Evolutionary conservation across 1,140 invertebrate species (phyloP).

Genomic region (Drosophila ironensis): DNA sequence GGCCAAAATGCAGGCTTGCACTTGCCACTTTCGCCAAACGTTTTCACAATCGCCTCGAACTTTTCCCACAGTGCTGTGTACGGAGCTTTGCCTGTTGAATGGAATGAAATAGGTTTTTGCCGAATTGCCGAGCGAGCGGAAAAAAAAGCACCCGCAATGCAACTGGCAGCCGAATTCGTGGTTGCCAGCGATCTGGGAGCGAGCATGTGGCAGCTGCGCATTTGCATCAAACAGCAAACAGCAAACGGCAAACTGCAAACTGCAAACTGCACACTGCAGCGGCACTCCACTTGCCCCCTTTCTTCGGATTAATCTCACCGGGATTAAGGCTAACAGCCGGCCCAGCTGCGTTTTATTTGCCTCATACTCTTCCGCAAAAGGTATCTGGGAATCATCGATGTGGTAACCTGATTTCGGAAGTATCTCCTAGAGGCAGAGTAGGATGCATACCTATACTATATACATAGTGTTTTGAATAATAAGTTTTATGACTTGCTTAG

Average conservation of each 20-base stretch:
- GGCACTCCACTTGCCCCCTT: slow-evolving; percentile 4
- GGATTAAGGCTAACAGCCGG: slow-evolving; percentile 39
- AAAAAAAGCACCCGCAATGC: slow-evolving; percentile 24
- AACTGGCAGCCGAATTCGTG: slow-evolving; percentile 13
- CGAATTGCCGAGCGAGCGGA: slow-evolving; percentile 50
- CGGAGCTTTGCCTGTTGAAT: slow-evolving; percentile 39
- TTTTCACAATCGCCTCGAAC: no score
- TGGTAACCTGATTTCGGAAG: no score
- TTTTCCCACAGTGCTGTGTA: slow-evolving; percentile 21
- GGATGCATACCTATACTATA: no score
- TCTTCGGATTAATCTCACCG: slow-evolving; percentile 18
- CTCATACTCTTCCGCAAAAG: neutral
- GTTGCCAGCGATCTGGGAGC: slow-evolving; percentile 9
- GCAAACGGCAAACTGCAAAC: neutral
- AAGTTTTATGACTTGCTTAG: no score
- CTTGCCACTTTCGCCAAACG: no score
- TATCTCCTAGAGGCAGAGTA: no score
- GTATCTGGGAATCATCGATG: neutral
- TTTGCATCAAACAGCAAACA: slow-evolving; percentile 53
- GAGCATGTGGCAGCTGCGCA: slow-evolving; percentile 64
- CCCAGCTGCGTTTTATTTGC: slow-evolving; percentile 49
- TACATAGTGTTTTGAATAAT: no score
- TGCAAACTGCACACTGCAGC: neutral
- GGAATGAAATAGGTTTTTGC: slow-evolving; percentile 67
- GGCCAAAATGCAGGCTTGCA: no score